Evolutionary conservation across 2,113 vertebrate species (phyloP), one percentile per base, ranked within the genome.

Genomic region (Thalassarche chlororhynchos): DNA sequence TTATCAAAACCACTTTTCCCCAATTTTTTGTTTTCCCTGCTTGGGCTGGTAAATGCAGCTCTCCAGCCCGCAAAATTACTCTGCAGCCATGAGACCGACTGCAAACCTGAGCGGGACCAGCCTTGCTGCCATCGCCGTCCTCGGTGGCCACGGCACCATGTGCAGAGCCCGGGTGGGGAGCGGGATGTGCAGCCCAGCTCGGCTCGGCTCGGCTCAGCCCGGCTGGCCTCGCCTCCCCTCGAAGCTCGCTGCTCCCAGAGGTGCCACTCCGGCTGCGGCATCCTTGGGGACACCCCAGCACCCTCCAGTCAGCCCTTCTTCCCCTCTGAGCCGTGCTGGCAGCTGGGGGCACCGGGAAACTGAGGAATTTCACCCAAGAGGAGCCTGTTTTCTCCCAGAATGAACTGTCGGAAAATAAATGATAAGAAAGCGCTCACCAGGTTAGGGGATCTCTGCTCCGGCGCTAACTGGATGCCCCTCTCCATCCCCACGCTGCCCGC

Each of bases 401-500:
- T n/a, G 84, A 92, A 68, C 10, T 49, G 32, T 8, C 93, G 28
- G 46, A 51, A 54, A 88, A 70, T 46, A 87, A 71, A 44, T 34
- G 51, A 62, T 32, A 76, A 4, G 1, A 12, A 74, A 84, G 20
- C 0, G 0, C 47, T 74, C 5, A 0, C 7, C 54, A 12, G 13
- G 31, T 4, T 0, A 1, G 16, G 58, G 29, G 49, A 49, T 51
- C 32, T 79, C 78, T 58, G 58, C 17, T 68, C 52, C 28, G 44
- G 89, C 12, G 17, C 42, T 34, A 12, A 32, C 21, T 74, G 62
- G 83, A 4, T 87, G 79, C 71, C 54, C 68, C n/a, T 17, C n/a
- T 71, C 49, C 84, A 69, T 58, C 55, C 42, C 68, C 76, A 23
- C 1, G 0, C 38, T 64, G 57, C 89, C 93, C 52, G 4, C 52